Percentiles rank a stretch among this genome's conserved stretches.
Conservation (phyloP, 2,113 vertebrate species). For the Pseudolaguvia tuberculata region DNA sequence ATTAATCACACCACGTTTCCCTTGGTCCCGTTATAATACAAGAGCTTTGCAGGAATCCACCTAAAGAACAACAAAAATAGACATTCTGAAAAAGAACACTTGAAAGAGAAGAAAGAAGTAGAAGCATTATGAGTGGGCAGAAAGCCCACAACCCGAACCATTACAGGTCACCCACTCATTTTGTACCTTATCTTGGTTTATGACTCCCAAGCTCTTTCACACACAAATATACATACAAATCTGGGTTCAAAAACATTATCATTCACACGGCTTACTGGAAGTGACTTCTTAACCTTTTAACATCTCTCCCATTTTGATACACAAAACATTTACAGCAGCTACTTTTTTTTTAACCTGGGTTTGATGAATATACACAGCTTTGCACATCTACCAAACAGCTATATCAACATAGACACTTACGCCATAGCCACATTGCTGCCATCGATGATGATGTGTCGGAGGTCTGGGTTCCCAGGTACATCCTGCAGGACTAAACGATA, state of each 20-base stretch:
- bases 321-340: not conserved
- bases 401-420: constrained; percentile 72
- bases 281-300: constrained; percentile 39
- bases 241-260: constrained; percentile 8
- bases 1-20: constrained; percentile 36
- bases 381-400: not conserved
- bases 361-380: too few relatives aligned
- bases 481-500: constrained; percentile 86
- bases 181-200: constrained; percentile 6
- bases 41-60: constrained; percentile 35
- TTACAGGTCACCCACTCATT: constrained; percentile 28
- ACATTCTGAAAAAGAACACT: constrained; percentile 4
- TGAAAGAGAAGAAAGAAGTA: constrained; percentile 25
- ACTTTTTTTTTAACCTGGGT: too few relatives aligned
- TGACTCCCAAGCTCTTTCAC: constrained; percentile 4
- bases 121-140: constrained; percentile 30
- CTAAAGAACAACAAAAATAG: constrained; percentile 23
- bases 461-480: constrained; percentile 73
- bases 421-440: constrained; percentile 95
- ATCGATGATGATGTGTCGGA: constrained; percentile 90
- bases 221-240: constrained; percentile 28
- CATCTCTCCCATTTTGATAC: constrained; percentile 6
- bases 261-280: constrained; percentile 41
- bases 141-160: constrained; percentile 23
- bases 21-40: constrained; percentile 23